Base-by-base conservation (phyloP, 2,113 vertebrate species). In the Leptocoma aspasia region DNA sequence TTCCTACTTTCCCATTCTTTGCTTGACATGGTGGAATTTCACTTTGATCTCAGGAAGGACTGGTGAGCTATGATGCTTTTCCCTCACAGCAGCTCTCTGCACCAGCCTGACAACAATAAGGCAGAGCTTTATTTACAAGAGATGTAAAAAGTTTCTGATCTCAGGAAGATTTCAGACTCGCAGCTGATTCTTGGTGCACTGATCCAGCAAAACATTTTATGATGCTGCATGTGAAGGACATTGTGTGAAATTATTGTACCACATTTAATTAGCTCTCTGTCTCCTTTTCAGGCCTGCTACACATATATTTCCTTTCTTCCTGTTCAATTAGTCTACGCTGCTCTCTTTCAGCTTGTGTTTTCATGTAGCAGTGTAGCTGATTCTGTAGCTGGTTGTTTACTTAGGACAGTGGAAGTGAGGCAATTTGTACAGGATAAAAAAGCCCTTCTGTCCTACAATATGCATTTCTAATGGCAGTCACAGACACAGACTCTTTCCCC, bases 221-320 rank as follows among this genome's bases (percentile, higher is more conserved):
- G 86, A 12, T 65, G 61, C 69, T 2, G 7, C 45, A 31, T 45
- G 61, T 16, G 81, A 91, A 87, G 86, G 81, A 69, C 64, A 45
- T 21, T 45, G 53, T 78, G 84, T 82, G 78, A 89, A 92, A 95
- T 84, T 78, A 86, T 88, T 92, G 77, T 66, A 37, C 41, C 27
- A 56, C 69, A 89, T 91, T 95, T 94, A 91, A 91, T 95, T 87
- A 95, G 77, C n/a, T n/a, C 22, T 31, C 80, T 78, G 39, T 60
- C 80, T 95, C 72, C 72, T 92, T 84, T 89, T 91, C 89, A 84
- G 83, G 72, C 82, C 92, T 91, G 72, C 41, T 89, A 66, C 77
- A 45, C 6, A 39, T 69, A 31, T 59, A 86, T 86, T 94, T 91
- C 65, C 65, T 90, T 90, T 86, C 89, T 90, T 92, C 83, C 72